Percentiles rank a stretch among this genome's conserved stretches.
These are phyloP conservation scores for Masnerella sp. DNA, from an alignment of 2,888 invertebrate genomes.

Conservation along the genomic window DNA sequence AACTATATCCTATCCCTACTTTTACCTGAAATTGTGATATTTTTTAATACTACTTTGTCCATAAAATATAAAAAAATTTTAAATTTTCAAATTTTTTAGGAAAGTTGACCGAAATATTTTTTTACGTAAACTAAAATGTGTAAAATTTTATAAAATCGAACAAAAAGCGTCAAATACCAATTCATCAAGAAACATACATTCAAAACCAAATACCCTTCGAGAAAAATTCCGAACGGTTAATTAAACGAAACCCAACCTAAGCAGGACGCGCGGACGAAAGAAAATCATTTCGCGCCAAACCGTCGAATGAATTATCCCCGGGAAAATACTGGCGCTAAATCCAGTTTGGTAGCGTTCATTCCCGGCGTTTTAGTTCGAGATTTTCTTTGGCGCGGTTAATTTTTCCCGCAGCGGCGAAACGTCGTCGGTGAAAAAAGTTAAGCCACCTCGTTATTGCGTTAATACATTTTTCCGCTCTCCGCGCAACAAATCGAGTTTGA, in stretches of 20 bases:
- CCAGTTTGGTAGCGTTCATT: constrained; percentile 38
- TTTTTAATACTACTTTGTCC: no score
- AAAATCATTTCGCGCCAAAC: constrained; percentile 31
- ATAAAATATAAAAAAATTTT: no score
- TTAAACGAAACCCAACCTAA: constrained; percentile 25
- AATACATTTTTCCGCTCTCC: constrained; percentile 54
- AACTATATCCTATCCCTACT: no score
- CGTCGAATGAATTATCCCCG: constrained; percentile 35
- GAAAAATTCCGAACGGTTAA: constrained; percentile 18
- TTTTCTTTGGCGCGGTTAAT: constrained; percentile 51
- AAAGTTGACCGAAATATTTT: no score
- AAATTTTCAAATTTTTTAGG: no score
- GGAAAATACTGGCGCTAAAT: constrained; percentile 31
- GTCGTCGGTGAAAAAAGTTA: constrained; percentile 29
- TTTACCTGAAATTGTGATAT: no score
- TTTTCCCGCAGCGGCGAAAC: constrained; percentile 37
- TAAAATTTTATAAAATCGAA: no score
- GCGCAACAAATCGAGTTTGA: constrained; percentile 57
- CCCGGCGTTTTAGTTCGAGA: constrained; percentile 34
- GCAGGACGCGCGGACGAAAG: constrained; percentile 3
- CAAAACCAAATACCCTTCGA: no score
- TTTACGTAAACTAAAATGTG: no score
- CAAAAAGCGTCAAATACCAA: no score
- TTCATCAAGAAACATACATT: no score
- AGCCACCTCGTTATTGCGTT: constrained; percentile 53